A percentile compares a stretch with the other conserved stretches of the same genome.
phyloP scores from a whole-genome alignment of 2,113 vertebrate species.

The Camelus bactrianus region DNA sequence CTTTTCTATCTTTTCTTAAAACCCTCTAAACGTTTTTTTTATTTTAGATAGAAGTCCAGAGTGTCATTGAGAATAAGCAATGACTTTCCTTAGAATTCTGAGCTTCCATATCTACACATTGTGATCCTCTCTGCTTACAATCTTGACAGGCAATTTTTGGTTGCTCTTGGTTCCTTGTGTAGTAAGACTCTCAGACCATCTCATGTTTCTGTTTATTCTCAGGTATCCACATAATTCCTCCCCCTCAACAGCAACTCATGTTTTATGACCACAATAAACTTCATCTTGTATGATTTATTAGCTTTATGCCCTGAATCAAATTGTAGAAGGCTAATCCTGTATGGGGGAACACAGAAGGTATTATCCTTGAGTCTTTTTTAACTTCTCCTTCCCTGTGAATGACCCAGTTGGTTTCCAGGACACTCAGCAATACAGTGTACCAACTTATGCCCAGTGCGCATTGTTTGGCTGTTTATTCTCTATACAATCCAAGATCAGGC shows the following conservation, averaged over 20 bases:
- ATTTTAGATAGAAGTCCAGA: background rate
- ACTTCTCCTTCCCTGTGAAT: background rate
- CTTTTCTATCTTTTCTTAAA: slow-evolving; percentile 29
- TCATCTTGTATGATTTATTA: background rate
- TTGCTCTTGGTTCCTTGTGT: background rate
- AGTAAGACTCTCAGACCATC: background rate
- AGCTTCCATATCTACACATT: background rate
- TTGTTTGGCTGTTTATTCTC: background rate
- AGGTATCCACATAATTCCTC: background rate
- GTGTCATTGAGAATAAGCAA: slow-evolving; percentile 8
- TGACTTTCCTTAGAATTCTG: background rate
- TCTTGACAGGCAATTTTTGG: background rate
- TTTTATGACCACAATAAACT: background rate
- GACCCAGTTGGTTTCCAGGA: background rate
- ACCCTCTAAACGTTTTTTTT: background rate
- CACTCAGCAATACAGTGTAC: background rate
- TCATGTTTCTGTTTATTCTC: background rate
- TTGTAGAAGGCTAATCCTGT: background rate
- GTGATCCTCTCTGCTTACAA: background rate
- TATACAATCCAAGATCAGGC: background rate
- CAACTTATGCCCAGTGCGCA: fast-evolving
- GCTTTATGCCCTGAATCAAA: background rate
- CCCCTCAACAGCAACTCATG: background rate
- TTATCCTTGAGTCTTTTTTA: background rate
- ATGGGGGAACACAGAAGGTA: background rate